These are phyloP conservation scores for Thamnophis elegans DNA, from an alignment of 2,797 vertebrate genomes.

Conservation along the genomic window DNA sequence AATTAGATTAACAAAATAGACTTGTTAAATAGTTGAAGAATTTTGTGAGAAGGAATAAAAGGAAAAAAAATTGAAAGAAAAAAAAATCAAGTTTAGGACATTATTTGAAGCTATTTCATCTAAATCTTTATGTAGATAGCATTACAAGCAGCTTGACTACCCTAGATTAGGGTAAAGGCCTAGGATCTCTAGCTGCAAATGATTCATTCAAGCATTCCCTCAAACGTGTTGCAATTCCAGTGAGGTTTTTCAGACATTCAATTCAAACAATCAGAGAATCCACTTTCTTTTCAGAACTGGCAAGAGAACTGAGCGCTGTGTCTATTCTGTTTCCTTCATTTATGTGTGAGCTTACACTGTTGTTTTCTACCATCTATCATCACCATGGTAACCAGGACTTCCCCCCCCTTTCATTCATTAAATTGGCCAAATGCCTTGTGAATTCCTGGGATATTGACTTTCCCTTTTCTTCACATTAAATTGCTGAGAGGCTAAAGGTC, in stretches of 20 bases:
- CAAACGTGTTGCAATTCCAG: not conserved
- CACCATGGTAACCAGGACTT: not conserved
- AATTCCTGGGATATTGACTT: constrained; percentile 23
- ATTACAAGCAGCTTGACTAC: not conserved
- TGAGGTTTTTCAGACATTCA: not conserved
- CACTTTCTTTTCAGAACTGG: not conserved
- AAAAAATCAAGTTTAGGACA: not conserved
- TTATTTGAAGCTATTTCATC: not conserved
- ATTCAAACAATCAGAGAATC: not conserved
- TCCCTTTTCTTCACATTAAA: constrained; percentile 19
- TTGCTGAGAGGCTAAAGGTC: constrained; percentile 12
- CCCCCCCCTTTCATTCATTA: not conserved
- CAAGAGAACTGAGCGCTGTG: not conserved
- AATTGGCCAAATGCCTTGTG: constrained; percentile 14
- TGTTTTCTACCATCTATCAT: not conserved
- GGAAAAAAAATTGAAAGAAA: not conserved
- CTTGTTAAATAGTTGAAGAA: not conserved
- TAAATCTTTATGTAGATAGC: not conserved
- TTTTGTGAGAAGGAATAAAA: not conserved
- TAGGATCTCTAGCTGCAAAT: not conserved
- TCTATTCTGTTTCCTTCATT: not conserved
- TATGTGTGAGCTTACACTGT: not conserved
- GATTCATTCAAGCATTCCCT: not conserved
- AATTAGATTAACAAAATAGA: not conserved
- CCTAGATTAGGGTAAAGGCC: not conserved